Base-by-base conservation (phyloP, 2,888 invertebrate species). In the Tiphia femorata region DNA sequence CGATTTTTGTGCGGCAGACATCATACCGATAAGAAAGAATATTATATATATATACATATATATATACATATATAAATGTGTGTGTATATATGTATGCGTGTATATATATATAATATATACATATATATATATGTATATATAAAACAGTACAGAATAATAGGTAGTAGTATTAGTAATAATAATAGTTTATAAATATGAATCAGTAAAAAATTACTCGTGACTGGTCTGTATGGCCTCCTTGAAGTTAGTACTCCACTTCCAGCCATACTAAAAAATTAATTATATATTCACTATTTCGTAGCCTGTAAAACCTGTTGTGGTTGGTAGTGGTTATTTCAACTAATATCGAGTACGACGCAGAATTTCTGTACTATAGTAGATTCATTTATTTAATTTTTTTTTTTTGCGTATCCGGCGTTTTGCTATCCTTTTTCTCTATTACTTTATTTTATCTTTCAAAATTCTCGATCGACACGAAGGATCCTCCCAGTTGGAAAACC, bases 211-310 rank as follows among this genome's bases (percentile, higher is more conserved):
- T 91, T 92, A 92, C 92, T 92, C 92, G 87, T 91, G 90, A 88
- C 90, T 90, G 89, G 92, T 91, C 77, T 82, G 82, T 88, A 95
- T 93, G 88, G 94, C 94, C 90, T 95, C 94, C 92, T 92, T 93
- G 95, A 96, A 96, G 93, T 95, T 92, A 88, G 94, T 90, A 91
- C 95, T 95, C 92, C 94, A 92, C 90, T 94, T 94, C 96, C 96
- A 95, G 90, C 93, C 93, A 90, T 91, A 93, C 94, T 94, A 86
- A 86, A 84, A 84, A 85, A 85, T 84, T 84, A 80, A 82, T 83
- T 83, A 75, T 67, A 77, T 66, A 60, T 77, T 78, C 74, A 78
- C 74, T 76, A 72, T 75, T n/a, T 66, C 50, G 62, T 69, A 58
- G 49, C 30, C 54, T 64, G 64, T 44, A 69, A n/a, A n/a, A 62